Percentiles rank a stretch among this genome's conserved stretches.
Conservation (phyloP, 2,797 vertebrate species). For the Pangasius larnaudii region DNA sequence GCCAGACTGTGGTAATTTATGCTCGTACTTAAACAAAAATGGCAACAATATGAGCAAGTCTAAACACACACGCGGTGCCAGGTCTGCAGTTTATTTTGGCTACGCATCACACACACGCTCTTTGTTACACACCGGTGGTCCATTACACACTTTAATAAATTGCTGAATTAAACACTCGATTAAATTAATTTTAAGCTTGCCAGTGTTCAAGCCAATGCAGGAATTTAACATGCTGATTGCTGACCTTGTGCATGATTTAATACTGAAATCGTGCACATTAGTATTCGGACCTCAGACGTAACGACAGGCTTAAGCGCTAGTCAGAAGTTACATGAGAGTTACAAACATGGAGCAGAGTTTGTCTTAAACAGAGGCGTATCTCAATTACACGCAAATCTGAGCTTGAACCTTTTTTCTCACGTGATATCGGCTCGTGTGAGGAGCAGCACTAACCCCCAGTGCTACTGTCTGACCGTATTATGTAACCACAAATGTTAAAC, state of each 20-base stretch:
- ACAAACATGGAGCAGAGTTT: not conserved
- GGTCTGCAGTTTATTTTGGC: slow-evolving; percentile 72
- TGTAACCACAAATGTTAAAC: not conserved
- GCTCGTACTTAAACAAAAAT: slow-evolving; percentile 71
- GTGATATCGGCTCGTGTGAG: not conserved
- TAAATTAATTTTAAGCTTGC: slow-evolving; percentile 40
- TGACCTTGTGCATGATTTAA: slow-evolving; percentile 18
- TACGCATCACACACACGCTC: slow-evolving; percentile 33
- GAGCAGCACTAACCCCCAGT: not conserved
- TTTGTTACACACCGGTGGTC: slow-evolving; percentile 2
- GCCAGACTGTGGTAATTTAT: slow-evolving; percentile 68
- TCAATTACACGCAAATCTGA: not conserved
- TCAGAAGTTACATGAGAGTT: not conserved
- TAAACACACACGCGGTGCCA: slow-evolving; percentile 65
- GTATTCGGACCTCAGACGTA: not conserved
- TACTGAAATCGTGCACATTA: not conserved
- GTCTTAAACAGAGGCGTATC: not conserved
- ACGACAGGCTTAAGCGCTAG: not conserved
- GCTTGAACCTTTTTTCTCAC: not conserved
- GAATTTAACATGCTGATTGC: slow-evolving; percentile 51
- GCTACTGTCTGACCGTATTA: not conserved
- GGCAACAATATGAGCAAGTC: slow-evolving; percentile 67
- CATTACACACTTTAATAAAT: slow-evolving; percentile 58
- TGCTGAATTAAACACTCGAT: slow-evolving; percentile 64
- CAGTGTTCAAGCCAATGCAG: slow-evolving; percentile 39